Percentiles rank a stretch among this genome's conserved stretches.
Conservation (phyloP, 2,797 vertebrate genomes). For the Amblyraja radiata region DNA sequence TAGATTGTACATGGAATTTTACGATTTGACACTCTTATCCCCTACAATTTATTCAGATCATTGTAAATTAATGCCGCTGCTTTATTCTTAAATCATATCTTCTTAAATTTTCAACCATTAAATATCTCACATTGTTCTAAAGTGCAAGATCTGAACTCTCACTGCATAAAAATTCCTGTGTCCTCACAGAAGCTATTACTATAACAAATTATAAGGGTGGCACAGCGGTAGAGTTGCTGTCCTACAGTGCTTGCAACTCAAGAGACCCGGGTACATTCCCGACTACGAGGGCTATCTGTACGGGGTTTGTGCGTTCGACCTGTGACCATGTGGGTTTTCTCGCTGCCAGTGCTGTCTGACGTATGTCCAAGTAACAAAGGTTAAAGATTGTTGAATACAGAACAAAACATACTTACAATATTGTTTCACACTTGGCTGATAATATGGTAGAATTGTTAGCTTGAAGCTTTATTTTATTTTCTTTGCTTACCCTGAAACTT, state of each 20-base stretch:
- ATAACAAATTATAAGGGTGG: background rate
- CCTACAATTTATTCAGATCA: background rate
- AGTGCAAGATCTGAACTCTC: background rate
- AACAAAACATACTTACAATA: background rate
- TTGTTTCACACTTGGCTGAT: background rate
- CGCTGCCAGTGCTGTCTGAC: background rate
- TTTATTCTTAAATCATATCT: background rate
- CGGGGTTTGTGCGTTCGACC: too few species aligned
- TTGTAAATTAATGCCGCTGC: background rate
- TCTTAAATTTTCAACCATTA: background rate
- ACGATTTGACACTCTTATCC: background rate
- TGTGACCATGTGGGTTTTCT: too few species aligned
- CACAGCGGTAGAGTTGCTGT: too few species aligned
- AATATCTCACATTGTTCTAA: background rate
- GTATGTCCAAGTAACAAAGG: background rate
- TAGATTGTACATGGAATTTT: background rate
- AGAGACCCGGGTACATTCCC: too few species aligned
- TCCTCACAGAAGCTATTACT: too few species aligned
- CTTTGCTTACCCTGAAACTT: background rate
- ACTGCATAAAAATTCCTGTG: background rate
- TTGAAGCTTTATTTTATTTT: background rate
- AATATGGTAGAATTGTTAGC: background rate
- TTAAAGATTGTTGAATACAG: background rate
- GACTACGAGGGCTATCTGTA: too few species aligned
- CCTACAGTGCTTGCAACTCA: too few species aligned